Evolutionary conservation across 2,113 vertebrate genomes (phyloP), one percentile per base, ranked within the genome.

Genomic region (Talpa occidentalis): DNA sequence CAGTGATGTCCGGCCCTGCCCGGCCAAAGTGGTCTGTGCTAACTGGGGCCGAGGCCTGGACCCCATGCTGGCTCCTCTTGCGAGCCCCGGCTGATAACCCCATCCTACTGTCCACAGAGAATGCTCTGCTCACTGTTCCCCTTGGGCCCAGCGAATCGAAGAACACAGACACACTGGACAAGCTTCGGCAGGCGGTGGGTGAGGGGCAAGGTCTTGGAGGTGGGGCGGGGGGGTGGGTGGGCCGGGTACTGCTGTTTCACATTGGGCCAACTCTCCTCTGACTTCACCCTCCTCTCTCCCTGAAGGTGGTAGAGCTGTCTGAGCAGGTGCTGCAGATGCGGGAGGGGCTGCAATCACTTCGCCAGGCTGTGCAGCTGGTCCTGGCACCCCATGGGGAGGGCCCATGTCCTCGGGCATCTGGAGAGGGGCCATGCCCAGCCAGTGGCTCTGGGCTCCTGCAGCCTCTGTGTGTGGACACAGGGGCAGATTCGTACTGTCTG

Each of bases 261-360:
- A 11, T 42, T 26, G 47, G 44, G 21, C n/a, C 0, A 5, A 54
- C 42, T 49, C 37, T 47, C 16, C 67, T 44, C 32, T 93, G 60
- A 72, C 78, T 32, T 40, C 2, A 0, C 24, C 26, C 5, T 5
- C 40, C 74, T 14, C 54, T 59, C 89, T 21, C 26, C 69, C 52
- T 6, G 1, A 80, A 98, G 98, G 98, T 98, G 87, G 91, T 86
- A 12, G 98, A 98, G 79, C 95, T 98, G 44, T 98, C 98, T 0
- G 97, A 98, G 44, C 98, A 98, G 92, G 98, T 98, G 73, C 97
- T 97, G 74, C 98, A 98, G 94, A 98, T 98, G 96, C 97, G 98
- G 4, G 98, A 98, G 81, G 98, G 98, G 5, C 95, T 98, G 26
- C 97, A 98, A 82, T 97, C 97, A 0, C 97, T 98, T n/a, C 97